Evolutionary conservation across 2,888 invertebrate genomes (phyloP).

Genomic region (Eristalinus sepulchralis): DNA sequence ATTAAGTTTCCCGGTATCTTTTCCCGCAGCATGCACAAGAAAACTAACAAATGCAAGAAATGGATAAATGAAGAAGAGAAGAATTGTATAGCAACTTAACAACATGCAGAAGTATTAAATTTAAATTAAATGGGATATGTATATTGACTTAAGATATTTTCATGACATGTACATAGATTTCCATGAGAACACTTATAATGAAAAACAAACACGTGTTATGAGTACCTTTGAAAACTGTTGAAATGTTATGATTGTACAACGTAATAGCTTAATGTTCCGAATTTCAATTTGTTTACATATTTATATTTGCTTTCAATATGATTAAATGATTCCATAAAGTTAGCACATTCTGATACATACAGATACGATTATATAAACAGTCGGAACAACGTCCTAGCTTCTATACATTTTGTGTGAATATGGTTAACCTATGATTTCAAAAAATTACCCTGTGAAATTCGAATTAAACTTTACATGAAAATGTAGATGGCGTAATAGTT

Average conservation of each 20-base stretch:
- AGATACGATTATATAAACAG: conserved; percentile 5
- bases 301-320: neutral
- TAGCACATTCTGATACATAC: conserved; percentile 14
- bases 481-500: neutral
- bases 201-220: neutral
- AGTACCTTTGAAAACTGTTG: neutral
- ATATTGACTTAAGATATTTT: neutral
- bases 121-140: conserved; percentile 21
- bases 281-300: neutral
- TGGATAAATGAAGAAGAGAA: too few relatives aligned
- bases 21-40: neutral
- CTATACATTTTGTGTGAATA: conserved; percentile 25
- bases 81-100: too few relatives aligned
- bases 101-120: neutral
- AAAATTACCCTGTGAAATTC: neutral
- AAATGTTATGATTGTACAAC: neutral
- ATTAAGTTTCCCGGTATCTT: too few relatives aligned
- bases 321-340: neutral
- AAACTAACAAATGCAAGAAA: neutral
- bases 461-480: neutral
- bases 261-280: conserved; percentile 14
- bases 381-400: neutral
- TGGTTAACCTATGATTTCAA: neutral
- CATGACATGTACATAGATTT: neutral
- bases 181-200: neutral